Base-by-base conservation (phyloP, 1,140 invertebrate genomes). In the Maniola jurtina region DNA sequence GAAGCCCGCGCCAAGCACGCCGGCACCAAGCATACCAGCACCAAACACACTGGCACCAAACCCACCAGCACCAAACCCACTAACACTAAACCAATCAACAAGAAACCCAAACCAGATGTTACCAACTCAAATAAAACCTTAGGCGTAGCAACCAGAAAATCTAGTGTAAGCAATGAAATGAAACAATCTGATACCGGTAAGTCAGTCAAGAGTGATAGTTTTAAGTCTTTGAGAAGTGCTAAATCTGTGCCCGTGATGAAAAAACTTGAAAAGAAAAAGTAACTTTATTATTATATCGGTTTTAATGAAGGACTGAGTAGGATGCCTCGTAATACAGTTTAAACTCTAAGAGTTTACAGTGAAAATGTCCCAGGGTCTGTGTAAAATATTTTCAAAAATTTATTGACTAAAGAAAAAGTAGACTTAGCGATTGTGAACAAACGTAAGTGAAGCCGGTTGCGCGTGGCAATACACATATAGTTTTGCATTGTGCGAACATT, bases 221-320 rank as follows among this genome's bases (percentile, higher is more conserved):
- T 62, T 9, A 84, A 86, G 35, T 50, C 69, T 7, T 71, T 73
- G 0, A 68, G 75, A 9, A 70, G 61, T 14, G 72, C 79, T 3
- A 77, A 80, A 58, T 70, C 70, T 15, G 79, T 78, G 5, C 11
- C 79, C 83, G 40, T 75, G 48, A 81, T 79, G 75, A 80, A 68
- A 58, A 86, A 81, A 67, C 59, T 86, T 11, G 75, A 48, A 48
- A 48, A 48, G 13, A 15, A 15, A 14, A 52, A 52, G 15, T 16
- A 52, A 25, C 4, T 25, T 25, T 25, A 52, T 52, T 16, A 52
- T 9, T 25, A 25, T 16, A 16, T 9, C 2, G 48, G 48, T 16
- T 48, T 52, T 25, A 64, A 59, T 65, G 61, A 40, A 40, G 60
- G 61, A 71, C 67, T 73, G 64, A 71, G 55, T 64, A 68, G 63